Conservation (phyloP, 2,888 invertebrate genomes). For the Cephus spinipes region DNA sequence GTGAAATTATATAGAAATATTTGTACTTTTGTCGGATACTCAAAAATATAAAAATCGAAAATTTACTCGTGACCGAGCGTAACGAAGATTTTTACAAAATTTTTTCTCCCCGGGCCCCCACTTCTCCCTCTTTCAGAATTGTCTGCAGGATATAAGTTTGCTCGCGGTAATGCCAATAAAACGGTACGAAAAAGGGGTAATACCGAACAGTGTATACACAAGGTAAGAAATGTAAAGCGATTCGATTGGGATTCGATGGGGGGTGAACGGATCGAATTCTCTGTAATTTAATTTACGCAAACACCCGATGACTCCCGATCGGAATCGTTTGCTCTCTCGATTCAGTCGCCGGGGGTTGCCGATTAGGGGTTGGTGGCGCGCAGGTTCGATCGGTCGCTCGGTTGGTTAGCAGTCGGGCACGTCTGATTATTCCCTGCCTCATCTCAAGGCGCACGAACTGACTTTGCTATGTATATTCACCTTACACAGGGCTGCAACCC, state of each 20-base stretch:
- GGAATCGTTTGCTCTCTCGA: not conserved
- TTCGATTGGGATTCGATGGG: not conserved
- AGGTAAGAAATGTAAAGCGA: not conserved
- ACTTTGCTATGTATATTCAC: conserved; percentile 15
- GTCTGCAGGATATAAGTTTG: too few relatives aligned
- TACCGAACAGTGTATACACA: not conserved
- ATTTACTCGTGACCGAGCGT: accelerated
- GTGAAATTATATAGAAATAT: too few relatives aligned
- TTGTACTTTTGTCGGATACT: too few relatives aligned
- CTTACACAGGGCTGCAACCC: not conserved
- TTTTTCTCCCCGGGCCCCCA: too few relatives aligned
- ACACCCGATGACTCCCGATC: not conserved
- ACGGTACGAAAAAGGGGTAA: not conserved
- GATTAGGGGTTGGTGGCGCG: too few relatives aligned
- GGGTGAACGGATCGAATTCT: not conserved
- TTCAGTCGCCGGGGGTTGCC: not conserved
- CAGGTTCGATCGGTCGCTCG: too few relatives aligned
- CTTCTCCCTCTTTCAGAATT: too few relatives aligned
- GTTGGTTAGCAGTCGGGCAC: not conserved
- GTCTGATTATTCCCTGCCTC: not conserved
- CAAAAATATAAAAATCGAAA: too few relatives aligned
- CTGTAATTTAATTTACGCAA: not conserved
- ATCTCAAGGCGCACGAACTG: not conserved
- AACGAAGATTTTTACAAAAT: too few relatives aligned
- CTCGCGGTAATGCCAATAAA: not conserved